Base-by-base conservation (phyloP, 2,797 vertebrate genomes). In the Cyclopterus lumpus region DNA sequence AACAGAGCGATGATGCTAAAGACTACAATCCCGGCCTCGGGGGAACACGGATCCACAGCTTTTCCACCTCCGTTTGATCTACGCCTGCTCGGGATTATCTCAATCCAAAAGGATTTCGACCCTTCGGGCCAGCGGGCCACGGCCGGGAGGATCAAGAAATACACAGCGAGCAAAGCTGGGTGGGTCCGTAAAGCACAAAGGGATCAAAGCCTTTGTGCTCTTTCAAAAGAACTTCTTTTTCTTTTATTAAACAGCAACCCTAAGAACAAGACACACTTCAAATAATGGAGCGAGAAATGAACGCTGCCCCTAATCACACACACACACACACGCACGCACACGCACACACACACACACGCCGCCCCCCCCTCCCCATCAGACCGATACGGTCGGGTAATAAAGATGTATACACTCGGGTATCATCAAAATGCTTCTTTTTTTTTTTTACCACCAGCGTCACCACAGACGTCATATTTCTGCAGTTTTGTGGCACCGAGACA, bases 91-190 rank as follows among this genome's bases (percentile, higher is more conserved):
- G 62, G 90, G 91, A 94, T 93, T 93, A 93, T 85, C 81, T 78
- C 77, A 90, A 94, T 89, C 92, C 91, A 89, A n/a, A n/a, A 83
- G 87, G 88, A 89, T 91, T 91, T 89, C 85, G 82, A n/a, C 84
- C 81, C 84, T 89, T 88, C 70, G 73, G 85, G 85, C 88, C 81
- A 82, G 70, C 46, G 58, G 85, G 84, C 88, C 87, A 75, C 87
- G 82, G 88, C 69, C 55, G 75, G 80, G 80, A 86, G 75, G 82
- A 49, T 22, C 75, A 88, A 68, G 15, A 84, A 80, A 80, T 72
- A n/a, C n/a, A 76, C 55, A 77, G 63, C 53, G 53, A 79, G 75
- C 72, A 89, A 84, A 86, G 81, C 84, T 87, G 87, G 82, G 86
- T 88, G 91, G 82, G 80, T 86, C 77, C 11, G 42, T 44, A 32